phyloP scores from a whole-genome alignment of 2,797 vertebrate species.

The Potorous gilbertii region DNA sequence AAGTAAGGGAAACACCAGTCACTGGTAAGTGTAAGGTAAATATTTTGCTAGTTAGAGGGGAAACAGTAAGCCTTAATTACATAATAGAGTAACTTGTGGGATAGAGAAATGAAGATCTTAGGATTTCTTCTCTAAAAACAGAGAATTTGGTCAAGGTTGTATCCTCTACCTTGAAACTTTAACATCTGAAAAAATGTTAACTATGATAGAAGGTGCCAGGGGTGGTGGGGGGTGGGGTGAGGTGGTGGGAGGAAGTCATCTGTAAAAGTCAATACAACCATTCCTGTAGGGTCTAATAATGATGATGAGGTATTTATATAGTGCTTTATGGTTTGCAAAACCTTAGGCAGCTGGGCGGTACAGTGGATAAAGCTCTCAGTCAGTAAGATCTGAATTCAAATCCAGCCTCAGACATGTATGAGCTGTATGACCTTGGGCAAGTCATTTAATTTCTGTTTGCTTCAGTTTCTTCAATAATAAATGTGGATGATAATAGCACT shows the following conservation, averaged over 20 bases:
- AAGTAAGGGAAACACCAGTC: constrained; percentile 42
- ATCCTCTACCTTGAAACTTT: not conserved
- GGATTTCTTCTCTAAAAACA: not conserved
- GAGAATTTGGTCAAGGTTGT: not conserved
- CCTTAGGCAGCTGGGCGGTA: not conserved
- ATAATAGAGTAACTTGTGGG: not conserved
- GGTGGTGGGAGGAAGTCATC: not conserved
- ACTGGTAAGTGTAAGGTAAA: not conserved
- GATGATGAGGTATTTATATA: not conserved
- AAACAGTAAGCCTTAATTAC: not conserved
- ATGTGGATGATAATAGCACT: not conserved
- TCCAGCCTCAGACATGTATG: not conserved
- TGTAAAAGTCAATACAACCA: not conserved
- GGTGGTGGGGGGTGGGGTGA: no score
- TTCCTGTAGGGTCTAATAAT: not conserved
- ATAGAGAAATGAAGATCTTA: not conserved
- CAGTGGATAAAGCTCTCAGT: not conserved
- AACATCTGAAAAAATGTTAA: not conserved
- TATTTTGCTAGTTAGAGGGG: not conserved
- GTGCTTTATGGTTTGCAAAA: not conserved
- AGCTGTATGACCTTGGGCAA: not conserved
- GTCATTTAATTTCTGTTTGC: not conserved
- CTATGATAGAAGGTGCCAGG: not conserved
- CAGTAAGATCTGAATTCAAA: not conserved
- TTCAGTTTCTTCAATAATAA: not conserved